phyloP scores from a whole-genome alignment of 2,888 invertebrate genomes.

The Meliscaeva auricollis region DNA sequence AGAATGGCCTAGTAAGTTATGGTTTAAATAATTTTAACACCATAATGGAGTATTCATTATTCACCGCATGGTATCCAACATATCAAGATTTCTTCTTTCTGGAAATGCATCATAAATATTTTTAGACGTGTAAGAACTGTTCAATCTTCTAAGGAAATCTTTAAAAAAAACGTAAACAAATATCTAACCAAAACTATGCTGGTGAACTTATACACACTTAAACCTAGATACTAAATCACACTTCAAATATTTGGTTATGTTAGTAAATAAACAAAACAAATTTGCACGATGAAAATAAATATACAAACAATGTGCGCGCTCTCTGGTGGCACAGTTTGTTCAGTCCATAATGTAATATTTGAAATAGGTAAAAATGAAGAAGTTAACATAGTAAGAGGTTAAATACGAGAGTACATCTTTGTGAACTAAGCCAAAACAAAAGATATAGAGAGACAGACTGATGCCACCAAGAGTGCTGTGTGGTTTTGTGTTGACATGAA shows the following conservation, averaged over 20 bases:
- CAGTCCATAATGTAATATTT: conserved; percentile 41
- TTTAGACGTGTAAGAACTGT: too few species aligned
- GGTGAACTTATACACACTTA: neutral
- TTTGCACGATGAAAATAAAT: conserved; percentile 51
- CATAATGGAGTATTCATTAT: too few species aligned
- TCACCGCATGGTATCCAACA: too few species aligned
- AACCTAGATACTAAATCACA: conserved; percentile 14
- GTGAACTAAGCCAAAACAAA: conserved; percentile 25
- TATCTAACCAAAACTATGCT: too few species aligned
- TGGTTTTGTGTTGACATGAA: conserved; percentile 58
- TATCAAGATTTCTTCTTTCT: too few species aligned
- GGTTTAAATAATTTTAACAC: too few species aligned
- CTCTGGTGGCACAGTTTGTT: conserved; percentile 24
- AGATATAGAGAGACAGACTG: neutral
- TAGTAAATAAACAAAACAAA: conserved; percentile 53
- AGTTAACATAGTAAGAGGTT: neutral
- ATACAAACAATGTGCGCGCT: conserved; percentile 38
- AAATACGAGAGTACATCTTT: conserved; percentile 21
- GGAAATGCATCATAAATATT: too few species aligned
- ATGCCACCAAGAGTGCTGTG: neutral
- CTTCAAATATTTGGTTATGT: conserved; percentile 43
- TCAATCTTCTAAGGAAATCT: too few species aligned
- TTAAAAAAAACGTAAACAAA: too few species aligned
- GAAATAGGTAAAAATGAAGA: conserved; percentile 28
- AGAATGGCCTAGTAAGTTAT: too few species aligned